Evolutionary conservation across 2,888 invertebrate genomes (phyloP), one percentile per base, ranked within the genome.

Genomic region (Epirrhoe tristata): DNA sequence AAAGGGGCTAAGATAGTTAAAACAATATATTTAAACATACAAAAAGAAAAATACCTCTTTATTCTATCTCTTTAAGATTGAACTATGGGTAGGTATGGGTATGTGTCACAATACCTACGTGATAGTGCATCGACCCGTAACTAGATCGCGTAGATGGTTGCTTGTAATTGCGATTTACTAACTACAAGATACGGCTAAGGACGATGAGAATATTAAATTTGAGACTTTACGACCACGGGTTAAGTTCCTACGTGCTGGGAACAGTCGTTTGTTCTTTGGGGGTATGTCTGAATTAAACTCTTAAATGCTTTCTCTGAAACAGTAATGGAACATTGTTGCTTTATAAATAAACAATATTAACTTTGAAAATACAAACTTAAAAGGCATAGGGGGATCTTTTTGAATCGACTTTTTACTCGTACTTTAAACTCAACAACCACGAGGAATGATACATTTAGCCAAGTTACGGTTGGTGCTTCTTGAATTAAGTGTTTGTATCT

Each of bases 101-200:
- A 16, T 14, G 14, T 16, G 7, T 48, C 14, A 43, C 7, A 53
- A 36, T 48, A 10, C 36, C n/a, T n/a, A 8, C 62, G 58, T 62
- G 5, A 31, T 36, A 60, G 60, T 60, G 56, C 63, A 67, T 53
- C 39, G 54, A 48, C 60, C 57, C 31, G 63, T 53, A 57, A 63
- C 57, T 32, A 60, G 63, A 64, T 57, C 56, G 50, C 39, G 17
- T 60, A 57, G 60, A 57, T 63, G 60, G 57, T 64, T 67, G 48
- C 67, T 58, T 60, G 63, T 67, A 67, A 67, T 63, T 67, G 58
- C 60, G 60, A 67, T 67, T 63, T 67, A 60, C 63, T 57, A 67
- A 67, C 63, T 63, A 67, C 60, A 56, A 67, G 63, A 58, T 67
- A 63, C 59, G 62, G 36, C 48, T 62, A 50, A 66, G 54, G 58